Base-by-base conservation (phyloP, 2,888 invertebrate species). In the Parthenolecanium corni region DNA sequence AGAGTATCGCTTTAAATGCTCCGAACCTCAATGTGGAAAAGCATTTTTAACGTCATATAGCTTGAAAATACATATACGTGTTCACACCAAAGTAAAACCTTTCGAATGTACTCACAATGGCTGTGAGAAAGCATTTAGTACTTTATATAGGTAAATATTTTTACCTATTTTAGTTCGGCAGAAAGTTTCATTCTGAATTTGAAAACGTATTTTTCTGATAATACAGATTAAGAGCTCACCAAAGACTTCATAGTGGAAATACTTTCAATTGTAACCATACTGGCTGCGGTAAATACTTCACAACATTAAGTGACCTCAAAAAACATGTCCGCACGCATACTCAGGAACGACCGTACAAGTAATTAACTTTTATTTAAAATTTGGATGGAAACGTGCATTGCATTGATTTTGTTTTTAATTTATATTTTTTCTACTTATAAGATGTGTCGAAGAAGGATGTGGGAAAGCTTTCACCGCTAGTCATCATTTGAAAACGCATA, bases 41-140 rank as follows among this genome's bases (percentile, higher is more conserved):
- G 88, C 90, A 65, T 95, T 95, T 76, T 79, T 95, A 64, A 94
- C 93, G 23, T 93, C 93, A 25, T 94, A 94, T 76, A 92, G 93
- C 76, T 76, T 94, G 67, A 93, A 93, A 77, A 92, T 94, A 70
- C 95, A 95, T 74, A 84, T 91, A 66, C 80, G 94, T 67, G 92
- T 93, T 42, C 95, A 95, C 74, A 93, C 93, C 0, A 91, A 93
- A 76, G 79, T 81, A 65, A 93, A 92, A 77, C 94, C 94, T 0
- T 95, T 92, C 73, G 84, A 85, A 70, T 95, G 95, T 75, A 82
- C 81, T 67, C 82, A 85, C 65, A 79, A 78, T 64, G 86, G 84
- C 64, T 95, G 94, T 77, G 85, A 85, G 70, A 93, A 93, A 76
- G 89, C 92, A 51, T 95, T 94, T 76, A 94, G 92, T 73, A 95